Base-by-base conservation (phyloP, 2,797 vertebrate species). In the Hemibagrus guttatus region DNA sequence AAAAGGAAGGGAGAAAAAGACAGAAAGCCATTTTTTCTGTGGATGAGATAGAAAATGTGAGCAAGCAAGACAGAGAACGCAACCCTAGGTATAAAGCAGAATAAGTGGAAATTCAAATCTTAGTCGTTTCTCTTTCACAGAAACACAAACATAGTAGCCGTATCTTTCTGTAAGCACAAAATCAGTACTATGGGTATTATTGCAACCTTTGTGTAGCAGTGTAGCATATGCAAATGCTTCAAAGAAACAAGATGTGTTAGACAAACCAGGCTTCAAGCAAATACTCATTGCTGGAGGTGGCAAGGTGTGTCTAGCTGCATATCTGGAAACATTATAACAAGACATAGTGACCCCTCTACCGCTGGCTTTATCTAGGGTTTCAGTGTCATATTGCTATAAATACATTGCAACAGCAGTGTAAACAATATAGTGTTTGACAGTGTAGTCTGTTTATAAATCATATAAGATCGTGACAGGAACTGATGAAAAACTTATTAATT, bases 51-150 rank as follows among this genome's bases (percentile, higher is more conserved):
- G 58, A 80, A 81, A 46, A 61, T 54, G 46, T 82, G 64, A 83
- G 76, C 61, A 58, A 84, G 35, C 75, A 52, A 46, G 72, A 74
- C 23, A 83, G 79, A 58, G 79, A 79, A 84, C 52, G 21, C 58
- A 63, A 42, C 42, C 61, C 76, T 28, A 85, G 90, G 88, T 90
- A 87, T 88, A 88, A 86, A 86, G 88, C 35, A 49, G 72, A 59
- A 90, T 88, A 90, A 83, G 88, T 35, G 80, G 63, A 12, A 54
- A 82, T 66, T 9, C n/a, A 81, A 63, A 63, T 81, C 79, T 39
- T 26, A 63, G 13, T 21, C 63, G 14, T 81, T 81, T n/a, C 58
- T 46, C 13, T 81, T 81, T 81, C 39, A n/a, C 39, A 63, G 13
- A 81, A 46, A 81, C 23, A 17, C 78, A 61, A 21, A 61, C 58